Conservation (phyloP, 2,888 invertebrate species). For the Podabrus alpinus region DNA sequence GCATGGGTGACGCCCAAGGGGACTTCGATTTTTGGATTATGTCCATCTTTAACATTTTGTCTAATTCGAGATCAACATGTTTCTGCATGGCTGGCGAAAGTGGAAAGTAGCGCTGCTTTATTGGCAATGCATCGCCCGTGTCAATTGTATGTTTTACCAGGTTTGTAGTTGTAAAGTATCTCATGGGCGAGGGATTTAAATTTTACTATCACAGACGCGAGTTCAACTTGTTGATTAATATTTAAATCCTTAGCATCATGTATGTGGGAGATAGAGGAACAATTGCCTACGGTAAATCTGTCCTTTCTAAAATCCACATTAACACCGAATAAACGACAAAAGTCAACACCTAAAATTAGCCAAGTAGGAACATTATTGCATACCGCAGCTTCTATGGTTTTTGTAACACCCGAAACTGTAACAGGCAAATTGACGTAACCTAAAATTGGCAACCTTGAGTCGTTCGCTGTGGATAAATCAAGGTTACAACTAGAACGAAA, state of each 20-base stretch:
- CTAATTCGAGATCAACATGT: no score
- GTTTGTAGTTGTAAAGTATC: not conserved
- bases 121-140: not conserved
- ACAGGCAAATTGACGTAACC: no score
- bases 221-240: slow-evolving; percentile 1
- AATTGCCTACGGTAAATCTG: not conserved
- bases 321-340: not conserved
- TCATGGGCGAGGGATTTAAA: not conserved
- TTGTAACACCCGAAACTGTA: no score
- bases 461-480: no score
- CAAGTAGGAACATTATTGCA: not conserved
- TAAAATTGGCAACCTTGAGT: no score
- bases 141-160: not conserved
- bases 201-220: not conserved
- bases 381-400: not conserved
- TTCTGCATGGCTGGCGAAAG: no score
- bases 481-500: no score
- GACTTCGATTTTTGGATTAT: no score
- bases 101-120: no score
- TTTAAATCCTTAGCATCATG: not conserved
- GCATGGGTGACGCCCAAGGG: no score
- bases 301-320: not conserved
- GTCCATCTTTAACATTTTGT: no score
- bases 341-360: slow-evolving; percentile 1
- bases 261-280: not conserved